Conservation (phyloP, 2,113 vertebrate genomes). For the Ceyx cyanopectus region DNA sequence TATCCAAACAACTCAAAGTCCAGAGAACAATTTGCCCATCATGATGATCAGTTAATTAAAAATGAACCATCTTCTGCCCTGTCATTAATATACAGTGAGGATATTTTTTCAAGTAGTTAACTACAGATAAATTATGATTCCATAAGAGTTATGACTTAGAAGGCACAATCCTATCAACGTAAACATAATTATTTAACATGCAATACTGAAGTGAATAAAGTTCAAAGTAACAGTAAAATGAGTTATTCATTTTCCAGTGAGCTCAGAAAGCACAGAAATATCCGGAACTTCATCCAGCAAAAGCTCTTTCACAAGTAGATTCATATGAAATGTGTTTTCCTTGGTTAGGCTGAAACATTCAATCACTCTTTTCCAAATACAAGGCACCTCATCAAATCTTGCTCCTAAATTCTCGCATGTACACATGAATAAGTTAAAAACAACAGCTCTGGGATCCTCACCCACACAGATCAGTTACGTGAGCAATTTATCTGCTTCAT, state of each 20-base stretch:
- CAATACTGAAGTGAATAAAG: background rate
- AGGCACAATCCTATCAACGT: background rate
- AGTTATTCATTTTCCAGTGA: background rate
- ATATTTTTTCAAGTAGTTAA: background rate
- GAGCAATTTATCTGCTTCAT: background rate
- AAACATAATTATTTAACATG: background rate
- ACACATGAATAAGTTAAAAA: background rate
- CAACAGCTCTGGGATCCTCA: background rate
- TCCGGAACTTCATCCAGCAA: background rate
- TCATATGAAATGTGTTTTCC: background rate
- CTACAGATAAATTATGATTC: background rate
- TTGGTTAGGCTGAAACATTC: background rate
- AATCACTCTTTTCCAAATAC: background rate
- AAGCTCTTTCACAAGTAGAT: background rate
- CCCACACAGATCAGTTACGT: background rate
- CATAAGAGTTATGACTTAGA: background rate
- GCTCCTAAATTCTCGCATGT: background rate
- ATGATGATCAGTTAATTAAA: background rate
- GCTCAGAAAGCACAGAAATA: slow-evolving; percentile 21
- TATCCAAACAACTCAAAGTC: background rate
- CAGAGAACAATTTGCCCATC: background rate
- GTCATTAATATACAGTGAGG: background rate
- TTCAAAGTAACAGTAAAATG: background rate
- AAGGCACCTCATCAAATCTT: background rate
- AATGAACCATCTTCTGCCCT: background rate